Evolutionary conservation across 2,113 vertebrate species (phyloP).

Genomic region (Rhipidura dahli): DNA sequence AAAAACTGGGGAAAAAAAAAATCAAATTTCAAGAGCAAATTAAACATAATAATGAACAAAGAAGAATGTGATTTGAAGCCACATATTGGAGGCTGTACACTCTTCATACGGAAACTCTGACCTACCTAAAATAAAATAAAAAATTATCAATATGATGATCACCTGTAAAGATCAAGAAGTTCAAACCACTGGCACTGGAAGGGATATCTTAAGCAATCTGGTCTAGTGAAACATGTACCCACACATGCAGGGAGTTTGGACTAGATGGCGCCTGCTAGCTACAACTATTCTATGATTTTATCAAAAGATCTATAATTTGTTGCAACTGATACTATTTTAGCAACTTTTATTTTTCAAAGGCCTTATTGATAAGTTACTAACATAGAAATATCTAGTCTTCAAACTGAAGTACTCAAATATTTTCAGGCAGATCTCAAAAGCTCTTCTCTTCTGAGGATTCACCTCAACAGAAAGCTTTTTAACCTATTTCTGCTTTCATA

Average conservation of each 20-base stretch:
- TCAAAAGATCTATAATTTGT: neutral
- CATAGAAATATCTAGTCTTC: neutral
- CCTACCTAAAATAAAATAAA: neutral
- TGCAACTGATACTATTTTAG: neutral
- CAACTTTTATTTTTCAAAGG: neutral
- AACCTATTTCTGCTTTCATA: neutral
- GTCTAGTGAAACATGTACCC: neutral
- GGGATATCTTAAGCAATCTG: neutral
- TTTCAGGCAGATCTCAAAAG: neutral
- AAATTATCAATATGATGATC: neutral
- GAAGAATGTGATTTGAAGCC: neutral
- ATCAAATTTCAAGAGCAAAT: neutral
- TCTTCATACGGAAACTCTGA: neutral
- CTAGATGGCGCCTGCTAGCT: neutral
- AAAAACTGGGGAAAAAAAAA: conserved; percentile 78
- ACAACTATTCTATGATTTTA: neutral
- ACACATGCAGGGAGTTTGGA: neutral
- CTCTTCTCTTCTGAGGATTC: neutral
- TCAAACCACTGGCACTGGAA: neutral
- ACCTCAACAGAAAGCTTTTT: neutral
- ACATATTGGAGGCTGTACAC: neutral
- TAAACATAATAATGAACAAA: neutral
- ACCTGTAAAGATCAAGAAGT: neutral
- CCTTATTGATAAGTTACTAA: neutral
- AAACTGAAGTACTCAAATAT: neutral